Evolutionary conservation across 2,888 invertebrate genomes (phyloP), one percentile per base, ranked within the genome.

Genomic region (Cataglyphis albicans): DNA sequence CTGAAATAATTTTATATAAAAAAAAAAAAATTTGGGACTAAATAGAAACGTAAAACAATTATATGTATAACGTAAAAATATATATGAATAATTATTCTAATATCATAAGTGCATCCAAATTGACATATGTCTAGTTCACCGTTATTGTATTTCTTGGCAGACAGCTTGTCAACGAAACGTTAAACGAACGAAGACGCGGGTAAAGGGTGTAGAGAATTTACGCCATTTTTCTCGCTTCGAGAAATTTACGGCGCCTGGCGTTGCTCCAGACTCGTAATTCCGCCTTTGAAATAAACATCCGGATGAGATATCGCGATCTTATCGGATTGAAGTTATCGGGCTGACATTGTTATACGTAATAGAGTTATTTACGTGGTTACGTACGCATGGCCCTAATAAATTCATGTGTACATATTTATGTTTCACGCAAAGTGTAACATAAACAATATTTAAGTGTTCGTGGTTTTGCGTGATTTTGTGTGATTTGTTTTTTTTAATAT

Each of bases 211-310:
- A 90, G 91, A 90, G 91, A 91, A 91, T 94, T 93, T 92, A 91
- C 92, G 92, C 92, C 92, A 93, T 94, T 93, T 94, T 93, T 94
- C 93, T 93, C 92, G 93, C 92, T 91, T 87, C 90, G 89, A 85
- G 89, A 92, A 93, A 94, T 94, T 94, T 94, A 94, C 93, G 93
- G 90, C 90, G 91, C 87, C 90, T 94, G 94, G 94, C 93, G 91
- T 90, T 88, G 91, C 91, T 93, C 94, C 94, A 94, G 93, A 92
- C 92, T 93, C 93, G 93, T 93, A 93, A 94, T 93, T 93, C 91
- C 91, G 91, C 90, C 91, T 93, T 92, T 91, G 92, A 91, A 92
- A 93, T 93, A 93, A 93, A 93, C 91, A 93, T 92, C 91, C 90
- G 88, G 84, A 89, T 90, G 90, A 89, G 90, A 90, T 90, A 90